Evolutionary conservation across 2,888 invertebrate species (phyloP).

Genomic region (Acrocyrtus sp.): DNA sequence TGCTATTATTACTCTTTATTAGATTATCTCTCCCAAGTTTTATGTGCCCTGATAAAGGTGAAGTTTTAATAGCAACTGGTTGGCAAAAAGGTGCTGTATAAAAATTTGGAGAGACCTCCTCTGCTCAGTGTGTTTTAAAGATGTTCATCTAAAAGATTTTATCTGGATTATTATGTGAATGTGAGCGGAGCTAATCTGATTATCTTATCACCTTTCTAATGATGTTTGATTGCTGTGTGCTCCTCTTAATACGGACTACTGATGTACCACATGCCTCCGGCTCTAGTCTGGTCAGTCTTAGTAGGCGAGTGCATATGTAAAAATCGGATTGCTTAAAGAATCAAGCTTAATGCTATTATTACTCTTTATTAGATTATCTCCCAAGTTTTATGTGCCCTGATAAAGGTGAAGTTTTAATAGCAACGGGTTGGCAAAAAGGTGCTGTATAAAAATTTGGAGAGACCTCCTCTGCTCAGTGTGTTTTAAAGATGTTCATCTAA

Average conservation of each 20-base stretch:
- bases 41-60: slow-evolving; percentile 34
- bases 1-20: slow-evolving; percentile 2
- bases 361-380: no score
- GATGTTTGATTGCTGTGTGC: slow-evolving; percentile 39
- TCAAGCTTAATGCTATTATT: slow-evolving; percentile 4
- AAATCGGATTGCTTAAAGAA: not conserved
- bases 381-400: slow-evolving; percentile 13
- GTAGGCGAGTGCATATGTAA: no score
- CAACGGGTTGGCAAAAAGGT: slow-evolving; percentile 7
- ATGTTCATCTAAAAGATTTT: not conserved
- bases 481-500: not conserved
- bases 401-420: slow-evolving; percentile 36
- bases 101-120: not conserved
- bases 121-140: not conserved
- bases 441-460: no score
- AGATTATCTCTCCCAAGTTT: not conserved
- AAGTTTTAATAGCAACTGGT: slow-evolving; percentile 22
- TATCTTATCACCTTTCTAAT: slow-evolving; percentile 25
- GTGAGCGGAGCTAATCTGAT: slow-evolving; percentile 26
- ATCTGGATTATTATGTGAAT: not conserved
- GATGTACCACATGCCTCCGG: not conserved
- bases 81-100: not conserved
- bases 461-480: slow-evolving; percentile 21
- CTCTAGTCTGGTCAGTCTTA: not conserved
- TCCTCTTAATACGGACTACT: no score